Percentiles rank a stretch among this genome's conserved stretches.
These are phyloP conservation scores for Vannuccia rotundouncinata DNA, from an alignment of 2,888 invertebrate genomes.

Conservation along the genomic window DNA sequence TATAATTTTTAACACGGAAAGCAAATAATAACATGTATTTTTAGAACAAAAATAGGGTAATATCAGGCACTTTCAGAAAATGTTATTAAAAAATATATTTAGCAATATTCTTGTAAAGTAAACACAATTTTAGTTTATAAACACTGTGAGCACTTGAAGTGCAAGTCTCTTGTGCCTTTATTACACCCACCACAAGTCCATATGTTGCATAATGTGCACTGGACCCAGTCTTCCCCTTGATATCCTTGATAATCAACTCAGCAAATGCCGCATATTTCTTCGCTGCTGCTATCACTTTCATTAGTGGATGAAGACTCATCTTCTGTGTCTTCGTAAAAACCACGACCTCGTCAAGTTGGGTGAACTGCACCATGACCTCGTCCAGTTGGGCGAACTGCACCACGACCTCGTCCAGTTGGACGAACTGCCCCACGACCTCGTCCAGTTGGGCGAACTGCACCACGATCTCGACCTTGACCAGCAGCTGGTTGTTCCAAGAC, in stretches of 20 bases:
- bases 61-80: neutral
- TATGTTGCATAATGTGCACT: neutral
- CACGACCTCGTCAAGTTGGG: neutral
- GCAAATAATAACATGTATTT: neutral
- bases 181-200: neutral
- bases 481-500: neutral
- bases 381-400: too few species aligned
- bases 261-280: neutral
- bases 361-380: neutral
- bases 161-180: neutral
- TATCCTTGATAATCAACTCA: neutral
- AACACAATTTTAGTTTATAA: neutral
- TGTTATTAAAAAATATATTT: neutral
- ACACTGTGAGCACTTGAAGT: neutral
- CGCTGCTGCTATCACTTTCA: neutral
- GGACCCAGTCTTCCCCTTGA: neutral
- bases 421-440: too few species aligned
- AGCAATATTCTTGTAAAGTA: neutral
- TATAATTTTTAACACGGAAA: neutral
- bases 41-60: neutral
- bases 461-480: too few species aligned
- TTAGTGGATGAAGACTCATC: neutral
- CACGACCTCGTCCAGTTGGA: too few species aligned
- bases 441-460: too few species aligned
- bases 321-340: neutral